Conservation (phyloP, 2,113 vertebrate genomes). For the Psilopogon haemacephalus region DNA sequence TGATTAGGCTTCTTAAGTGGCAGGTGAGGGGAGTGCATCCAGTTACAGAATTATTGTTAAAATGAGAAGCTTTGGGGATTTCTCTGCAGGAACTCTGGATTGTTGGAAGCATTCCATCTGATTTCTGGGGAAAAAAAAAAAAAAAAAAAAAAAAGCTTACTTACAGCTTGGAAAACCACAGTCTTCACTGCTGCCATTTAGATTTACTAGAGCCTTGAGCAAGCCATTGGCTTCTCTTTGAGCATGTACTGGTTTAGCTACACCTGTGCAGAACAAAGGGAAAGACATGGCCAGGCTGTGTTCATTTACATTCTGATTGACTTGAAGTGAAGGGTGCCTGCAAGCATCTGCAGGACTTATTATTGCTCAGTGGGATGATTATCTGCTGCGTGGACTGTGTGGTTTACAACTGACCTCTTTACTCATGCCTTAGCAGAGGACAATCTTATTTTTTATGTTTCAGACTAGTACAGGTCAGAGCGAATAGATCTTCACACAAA, state of each 20-base stretch:
- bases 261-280: background rate
- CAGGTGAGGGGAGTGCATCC: slow-evolving; percentile 3
- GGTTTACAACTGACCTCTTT: background rate
- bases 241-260: background rate
- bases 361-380: background rate
- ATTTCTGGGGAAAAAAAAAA: too few relatives aligned
- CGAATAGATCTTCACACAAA: background rate
- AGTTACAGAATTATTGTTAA: slow-evolving; percentile 9
- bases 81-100: slow-evolving; percentile 5
- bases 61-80: slow-evolving; percentile 44
- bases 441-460: background rate
- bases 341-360: background rate
- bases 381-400: background rate
- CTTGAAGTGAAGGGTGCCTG: background rate
- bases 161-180: background rate
- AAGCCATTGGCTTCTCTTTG: slow-evolving; percentile 21
- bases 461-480: background rate
- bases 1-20: slow-evolving; percentile 45
- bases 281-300: background rate
- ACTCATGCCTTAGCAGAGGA: background rate
- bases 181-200: slow-evolving; percentile 8
- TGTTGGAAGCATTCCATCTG: slow-evolving; percentile 23
- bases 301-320: background rate
- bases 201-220: slow-evolving; percentile 6
- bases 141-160: slow-evolving; percentile 9